Conservation (phyloP, 2,113 vertebrate species). For the Mohoua ochrocephala region DNA sequence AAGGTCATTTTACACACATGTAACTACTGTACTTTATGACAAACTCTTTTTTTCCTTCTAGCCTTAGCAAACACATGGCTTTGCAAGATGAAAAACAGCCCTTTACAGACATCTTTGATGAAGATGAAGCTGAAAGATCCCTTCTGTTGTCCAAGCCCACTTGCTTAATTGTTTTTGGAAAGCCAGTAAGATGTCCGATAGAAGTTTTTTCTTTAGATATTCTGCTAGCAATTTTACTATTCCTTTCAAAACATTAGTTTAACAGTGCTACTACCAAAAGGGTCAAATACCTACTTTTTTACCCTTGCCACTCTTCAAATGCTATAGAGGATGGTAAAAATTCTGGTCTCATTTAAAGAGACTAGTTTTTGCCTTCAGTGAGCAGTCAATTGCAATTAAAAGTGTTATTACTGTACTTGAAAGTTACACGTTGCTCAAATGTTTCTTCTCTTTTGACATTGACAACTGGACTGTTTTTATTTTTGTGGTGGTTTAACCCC, state of each 20-base stretch:
- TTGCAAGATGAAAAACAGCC: conserved; percentile 1
- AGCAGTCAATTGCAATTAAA: not conserved
- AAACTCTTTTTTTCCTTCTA: not conserved
- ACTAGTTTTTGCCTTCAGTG: not conserved
- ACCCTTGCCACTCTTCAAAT: not conserved
- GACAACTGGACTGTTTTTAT: not conserved
- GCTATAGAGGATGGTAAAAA: not conserved
- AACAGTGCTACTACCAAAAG: not conserved
- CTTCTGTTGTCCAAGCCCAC: conserved; percentile 82
- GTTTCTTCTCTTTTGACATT: not conserved
- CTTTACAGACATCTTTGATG: conserved; percentile 80
- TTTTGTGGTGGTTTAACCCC: not conserved
- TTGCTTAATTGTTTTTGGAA: conserved; percentile 87
- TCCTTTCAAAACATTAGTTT: not conserved
- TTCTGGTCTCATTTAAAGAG: not conserved
- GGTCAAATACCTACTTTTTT: not conserved
- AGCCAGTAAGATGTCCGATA: conserved; percentile 81
- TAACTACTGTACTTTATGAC: not conserved
- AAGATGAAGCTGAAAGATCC: conserved; percentile 84
- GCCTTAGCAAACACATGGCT: not conserved
- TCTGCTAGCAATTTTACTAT: not conserved
- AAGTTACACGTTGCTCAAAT: not conserved
- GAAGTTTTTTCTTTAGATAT: not conserved
- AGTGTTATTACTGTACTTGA: not conserved
- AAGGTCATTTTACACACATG: not conserved